Percentiles rank a stretch among this genome's conserved stretches.
These are phyloP conservation scores for Centrocercus urophasianus DNA, from an alignment of 2,113 vertebrate genomes.

Conservation along the genomic window DNA sequence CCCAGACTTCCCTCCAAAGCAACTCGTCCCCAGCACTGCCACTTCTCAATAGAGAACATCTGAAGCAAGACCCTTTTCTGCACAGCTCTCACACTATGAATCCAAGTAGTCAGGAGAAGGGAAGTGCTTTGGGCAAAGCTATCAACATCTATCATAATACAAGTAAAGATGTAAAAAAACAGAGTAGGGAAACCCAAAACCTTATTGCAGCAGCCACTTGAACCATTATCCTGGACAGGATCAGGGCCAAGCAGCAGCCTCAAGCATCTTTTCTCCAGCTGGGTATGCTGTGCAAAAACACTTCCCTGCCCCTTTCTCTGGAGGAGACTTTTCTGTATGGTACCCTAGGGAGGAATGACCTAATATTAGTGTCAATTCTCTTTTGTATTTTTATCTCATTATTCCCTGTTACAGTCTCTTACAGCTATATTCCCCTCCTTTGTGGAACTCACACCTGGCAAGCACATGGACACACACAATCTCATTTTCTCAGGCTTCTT, in stretches of 20 bases:
- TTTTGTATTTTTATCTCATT: neutral
- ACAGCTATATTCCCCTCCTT: neutral
- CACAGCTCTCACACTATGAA: neutral
- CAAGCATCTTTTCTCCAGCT: neutral
- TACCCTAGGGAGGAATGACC: neutral
- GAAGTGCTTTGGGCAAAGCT: neutral
- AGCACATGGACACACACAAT: neutral
- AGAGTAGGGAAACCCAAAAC: neutral
- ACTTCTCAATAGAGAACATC: neutral
- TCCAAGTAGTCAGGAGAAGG: neutral
- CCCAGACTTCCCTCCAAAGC: neutral
- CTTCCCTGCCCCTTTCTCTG: neutral
- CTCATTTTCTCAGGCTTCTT: conserved; percentile 4
- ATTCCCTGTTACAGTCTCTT: neutral
- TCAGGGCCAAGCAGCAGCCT: neutral
- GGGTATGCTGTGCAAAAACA: neutral
- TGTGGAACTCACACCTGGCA: neutral
- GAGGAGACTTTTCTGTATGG: neutral
- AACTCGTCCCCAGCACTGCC: neutral
- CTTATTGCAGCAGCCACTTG: neutral
- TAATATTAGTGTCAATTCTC: neutral
- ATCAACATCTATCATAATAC: neutral
- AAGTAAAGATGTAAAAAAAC: neutral
- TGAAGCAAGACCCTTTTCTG: neutral
- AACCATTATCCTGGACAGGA: neutral